These are phyloP conservation scores for Diachrysia chrysitis DNA, from an alignment of 2,888 invertebrate genomes.

Conservation along the genomic window DNA sequence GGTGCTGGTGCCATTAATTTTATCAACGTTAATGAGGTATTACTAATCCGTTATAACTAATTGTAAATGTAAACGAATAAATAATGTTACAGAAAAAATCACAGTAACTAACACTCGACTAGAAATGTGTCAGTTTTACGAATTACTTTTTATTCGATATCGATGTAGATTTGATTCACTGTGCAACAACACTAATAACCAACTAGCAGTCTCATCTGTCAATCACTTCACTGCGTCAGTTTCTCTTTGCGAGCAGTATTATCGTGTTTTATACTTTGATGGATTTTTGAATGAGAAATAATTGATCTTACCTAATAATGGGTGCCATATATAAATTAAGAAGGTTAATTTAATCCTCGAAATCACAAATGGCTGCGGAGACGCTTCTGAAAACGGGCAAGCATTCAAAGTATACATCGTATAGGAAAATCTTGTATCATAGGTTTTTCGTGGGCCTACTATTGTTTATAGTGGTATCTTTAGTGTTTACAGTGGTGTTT, in stretches of 20 bases:
- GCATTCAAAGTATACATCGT: constrained; percentile 84
- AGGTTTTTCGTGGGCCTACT: constrained; percentile 90
- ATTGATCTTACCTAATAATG: constrained; percentile 80
- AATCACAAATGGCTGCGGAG: constrained; percentile 87
- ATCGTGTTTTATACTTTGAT: constrained; percentile 77
- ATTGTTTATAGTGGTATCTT: constrained; percentile 88
- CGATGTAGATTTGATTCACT: neutral
- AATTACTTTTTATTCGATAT: neutral
- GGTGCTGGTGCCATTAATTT: too few relatives aligned
- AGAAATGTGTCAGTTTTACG: neutral
- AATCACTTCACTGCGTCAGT: constrained; percentile 68
- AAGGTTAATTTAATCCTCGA: constrained; percentile 77
- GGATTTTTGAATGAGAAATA: constrained; percentile 84
- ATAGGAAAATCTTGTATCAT: constrained; percentile 86
- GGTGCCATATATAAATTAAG: constrained; percentile 84
- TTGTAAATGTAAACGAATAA: too few relatives aligned
- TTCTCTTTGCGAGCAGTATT: constrained; percentile 68
- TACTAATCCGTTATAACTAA: too few relatives aligned
- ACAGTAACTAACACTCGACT: too few relatives aligned
- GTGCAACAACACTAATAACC: constrained; percentile 24
- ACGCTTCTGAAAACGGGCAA: constrained; percentile 83
- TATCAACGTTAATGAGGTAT: too few relatives aligned
- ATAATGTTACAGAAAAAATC: too few relatives aligned
- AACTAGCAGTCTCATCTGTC: constrained; percentile 36
- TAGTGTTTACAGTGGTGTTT: constrained; percentile 87